Evolutionary conservation across 2,888 invertebrate genomes (phyloP).

Genomic region (Ctena decussata): DNA sequence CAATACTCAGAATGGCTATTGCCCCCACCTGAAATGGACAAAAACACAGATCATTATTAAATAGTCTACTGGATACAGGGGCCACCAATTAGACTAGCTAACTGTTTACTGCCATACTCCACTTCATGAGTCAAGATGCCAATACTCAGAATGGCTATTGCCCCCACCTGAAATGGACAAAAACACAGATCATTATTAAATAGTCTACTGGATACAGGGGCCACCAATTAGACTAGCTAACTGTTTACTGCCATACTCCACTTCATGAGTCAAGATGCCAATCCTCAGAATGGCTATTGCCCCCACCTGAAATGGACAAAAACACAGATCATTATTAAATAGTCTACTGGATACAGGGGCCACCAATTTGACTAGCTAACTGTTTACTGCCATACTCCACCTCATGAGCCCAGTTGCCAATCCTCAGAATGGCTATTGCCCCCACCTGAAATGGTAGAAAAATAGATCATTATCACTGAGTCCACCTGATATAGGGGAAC

Average conservation of each 20-base stretch:
- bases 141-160: slow-evolving; percentile 74
- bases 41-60: no score
- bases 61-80: slow-evolving; percentile 79
- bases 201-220: no score
- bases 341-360: neutral
- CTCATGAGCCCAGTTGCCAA: neutral
- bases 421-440: neutral
- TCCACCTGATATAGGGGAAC: slow-evolving; percentile 77
- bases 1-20: slow-evolving; percentile 75
- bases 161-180: slow-evolving; percentile 76
- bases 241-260: no score
- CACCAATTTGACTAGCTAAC: neutral
- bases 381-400: no score
- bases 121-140: slow-evolving; percentile 80
- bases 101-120: slow-evolving; percentile 78
- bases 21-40: slow-evolving; percentile 74
- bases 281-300: no score
- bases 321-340: no score
- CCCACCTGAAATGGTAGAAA: neutral
- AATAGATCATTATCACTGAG: slow-evolving; percentile 63
- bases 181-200: no score
- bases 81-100: slow-evolving; percentile 75
- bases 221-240: no score
- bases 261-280: no score
- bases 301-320: no score